Base-by-base conservation (phyloP, 2,888 invertebrate species). In the Ariolimax columbianus region DNA sequence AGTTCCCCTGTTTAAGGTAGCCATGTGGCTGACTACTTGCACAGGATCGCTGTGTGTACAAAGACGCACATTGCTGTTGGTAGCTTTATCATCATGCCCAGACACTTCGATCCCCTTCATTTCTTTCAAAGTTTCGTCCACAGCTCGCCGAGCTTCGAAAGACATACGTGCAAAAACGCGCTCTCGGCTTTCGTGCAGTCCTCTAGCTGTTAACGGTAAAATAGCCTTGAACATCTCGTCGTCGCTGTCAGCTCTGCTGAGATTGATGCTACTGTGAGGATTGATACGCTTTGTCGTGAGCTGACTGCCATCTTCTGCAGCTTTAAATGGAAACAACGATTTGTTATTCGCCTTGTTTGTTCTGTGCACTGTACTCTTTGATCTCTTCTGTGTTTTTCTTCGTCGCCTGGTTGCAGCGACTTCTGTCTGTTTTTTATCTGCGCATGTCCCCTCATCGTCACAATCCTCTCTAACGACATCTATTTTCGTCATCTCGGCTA, bases 91-190 rank as follows among this genome's bases (percentile, higher is more conserved):
- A 2, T 73, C 73, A 23, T 75, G 6, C 30, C 47, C n/a, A 43
- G 17, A 9, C n/a, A 1, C 7, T 30, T 40, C 47, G 9, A 43
- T 47, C n/a, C 80, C 72, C 33, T 88, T 88, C 89, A 90, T 90
- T 77, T 91, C 92, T 51, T 88, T 87, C 59, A 91, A 88, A 0
- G 91, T 92, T 86, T 92, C 91, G 0, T 89, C 89, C 33, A 91
- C 88, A 55, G 92, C 92, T 70, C 90, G 89, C 40, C 90, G 90
- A 0, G 91, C 92, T 82, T 92, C 92, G 33, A 87, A 79, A 11
- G 92, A 92, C 92, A 92, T 91, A 36, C 88, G 86, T 11, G 90
- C 89, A 82, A 91, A 90, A 86, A 91, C 79, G 47, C 88, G 87
- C 73, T 82, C 72, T 59, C 81, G 73, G 55, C 85, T 77, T 19